Evolutionary conservation across 2,888 invertebrate species (phyloP).

Genomic region (Xanthorhoe designata): DNA sequence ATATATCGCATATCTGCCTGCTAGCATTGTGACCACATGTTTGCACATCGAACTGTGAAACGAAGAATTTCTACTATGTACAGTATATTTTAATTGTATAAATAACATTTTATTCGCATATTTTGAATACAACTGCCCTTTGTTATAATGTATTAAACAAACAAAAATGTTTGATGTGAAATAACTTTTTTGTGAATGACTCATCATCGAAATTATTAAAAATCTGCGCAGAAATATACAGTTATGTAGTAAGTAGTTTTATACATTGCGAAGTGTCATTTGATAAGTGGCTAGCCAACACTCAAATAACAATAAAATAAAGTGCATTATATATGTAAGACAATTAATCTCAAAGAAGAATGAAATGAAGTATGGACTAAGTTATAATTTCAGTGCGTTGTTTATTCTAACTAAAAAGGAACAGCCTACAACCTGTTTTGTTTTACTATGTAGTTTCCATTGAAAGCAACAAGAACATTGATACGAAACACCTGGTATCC

Average conservation of each 20-base stretch:
- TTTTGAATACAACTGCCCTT: conserved; percentile 15
- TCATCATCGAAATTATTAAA: neutral
- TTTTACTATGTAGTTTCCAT: neutral
- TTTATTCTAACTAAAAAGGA: too few species aligned
- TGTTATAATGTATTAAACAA: neutral
- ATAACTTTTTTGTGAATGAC: neutral
- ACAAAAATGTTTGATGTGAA: neutral
- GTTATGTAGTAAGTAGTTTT: too few species aligned
- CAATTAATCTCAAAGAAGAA: too few species aligned
- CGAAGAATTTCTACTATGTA: conserved; percentile 40
- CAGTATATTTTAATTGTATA: conserved; percentile 44
- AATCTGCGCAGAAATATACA: too few species aligned
- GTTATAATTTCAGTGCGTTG: too few species aligned
- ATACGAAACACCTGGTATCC: conserved; percentile 2
- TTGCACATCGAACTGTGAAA: conserved; percentile 43
- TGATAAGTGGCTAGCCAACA: too few species aligned
- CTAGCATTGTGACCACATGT: conserved; percentile 50
- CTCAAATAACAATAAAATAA: too few species aligned
- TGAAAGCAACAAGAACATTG: neutral
- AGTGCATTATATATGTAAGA: too few species aligned
- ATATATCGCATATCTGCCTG: conserved; percentile 45
- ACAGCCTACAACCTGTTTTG: neutral
- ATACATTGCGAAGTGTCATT: too few species aligned
- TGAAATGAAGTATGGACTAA: too few species aligned
- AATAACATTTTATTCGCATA: conserved; percentile 32